A percentile compares a stretch with the other conserved stretches of the same genome.
phyloP scores from a whole-genome alignment of 2,113 vertebrate genomes.

The Cyrtonyx montezumae region DNA sequence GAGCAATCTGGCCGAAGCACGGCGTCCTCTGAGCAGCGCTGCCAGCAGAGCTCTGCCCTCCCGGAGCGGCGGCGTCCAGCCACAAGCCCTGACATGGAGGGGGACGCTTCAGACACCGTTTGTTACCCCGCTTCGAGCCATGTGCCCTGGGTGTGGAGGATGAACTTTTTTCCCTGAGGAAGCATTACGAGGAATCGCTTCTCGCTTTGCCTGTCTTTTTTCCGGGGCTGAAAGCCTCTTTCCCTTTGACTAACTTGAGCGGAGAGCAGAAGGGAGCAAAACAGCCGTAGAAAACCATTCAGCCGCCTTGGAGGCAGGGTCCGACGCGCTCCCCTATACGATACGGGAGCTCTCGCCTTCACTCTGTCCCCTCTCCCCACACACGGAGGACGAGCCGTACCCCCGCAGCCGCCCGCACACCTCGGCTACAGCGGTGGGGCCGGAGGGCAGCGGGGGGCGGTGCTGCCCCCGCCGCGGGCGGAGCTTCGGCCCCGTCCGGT shows the following conservation, averaged over 20 bases:
- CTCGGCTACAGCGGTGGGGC: too few species aligned
- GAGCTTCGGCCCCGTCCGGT: too few species aligned
- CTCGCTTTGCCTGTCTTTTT: neutral
- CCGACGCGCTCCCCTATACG: fast-evolving
- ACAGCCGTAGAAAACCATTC: neutral
- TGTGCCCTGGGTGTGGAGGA: neutral
- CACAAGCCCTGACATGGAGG: fast-evolving
- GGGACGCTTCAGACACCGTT: neutral
- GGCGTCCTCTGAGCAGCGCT: neutral
- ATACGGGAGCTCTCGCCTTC: neutral
- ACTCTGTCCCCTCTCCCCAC: fast-evolving
- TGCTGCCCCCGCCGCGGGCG: too few species aligned
- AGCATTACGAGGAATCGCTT: neutral
- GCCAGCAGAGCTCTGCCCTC: constrained; percentile 2
- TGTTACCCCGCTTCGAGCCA: neutral
- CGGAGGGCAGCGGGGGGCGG: too few species aligned
- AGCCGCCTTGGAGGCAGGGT: neutral
- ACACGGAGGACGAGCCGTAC: neutral
- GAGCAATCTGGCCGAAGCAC: constrained; percentile 16
- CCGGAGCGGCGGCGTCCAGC: neutral
- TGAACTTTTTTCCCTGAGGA: neutral
- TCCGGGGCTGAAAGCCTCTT: neutral
- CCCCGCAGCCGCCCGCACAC: too few species aligned
- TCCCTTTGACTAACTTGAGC: neutral
- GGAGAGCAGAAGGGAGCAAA: neutral